Evolutionary conservation across 2,797 vertebrate genomes (phyloP).

Genomic region (Graptemys geographica): DNA sequence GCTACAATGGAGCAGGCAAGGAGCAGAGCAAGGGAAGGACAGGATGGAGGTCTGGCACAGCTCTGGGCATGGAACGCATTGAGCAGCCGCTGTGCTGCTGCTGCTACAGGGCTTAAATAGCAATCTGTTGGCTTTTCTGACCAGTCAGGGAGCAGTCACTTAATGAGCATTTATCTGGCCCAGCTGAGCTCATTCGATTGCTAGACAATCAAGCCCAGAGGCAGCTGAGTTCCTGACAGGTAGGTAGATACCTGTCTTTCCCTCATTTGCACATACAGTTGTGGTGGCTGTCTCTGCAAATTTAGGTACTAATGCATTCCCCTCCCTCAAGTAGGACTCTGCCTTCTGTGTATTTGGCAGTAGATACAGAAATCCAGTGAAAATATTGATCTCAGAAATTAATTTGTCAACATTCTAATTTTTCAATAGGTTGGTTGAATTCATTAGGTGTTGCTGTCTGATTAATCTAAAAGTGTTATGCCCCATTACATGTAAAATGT

Average conservation of each 20-base stretch:
- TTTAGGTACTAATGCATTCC: background rate
- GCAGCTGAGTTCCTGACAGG: no score
- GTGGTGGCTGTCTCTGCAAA: background rate
- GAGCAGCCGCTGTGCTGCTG: no score
- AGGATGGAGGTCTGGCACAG: no score
- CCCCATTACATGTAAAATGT: background rate
- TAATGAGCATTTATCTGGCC: no score
- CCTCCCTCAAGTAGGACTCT: background rate
- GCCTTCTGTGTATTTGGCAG: background rate
- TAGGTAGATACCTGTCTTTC: background rate
- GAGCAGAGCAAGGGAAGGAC: no score
- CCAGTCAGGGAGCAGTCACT: no score
- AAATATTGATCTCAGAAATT: background rate
- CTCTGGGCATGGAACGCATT: no score
- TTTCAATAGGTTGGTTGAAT: background rate
- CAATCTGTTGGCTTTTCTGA: no score
- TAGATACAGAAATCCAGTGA: background rate
- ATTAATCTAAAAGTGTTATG: background rate
- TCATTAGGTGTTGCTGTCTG: background rate
- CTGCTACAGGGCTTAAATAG: no score
- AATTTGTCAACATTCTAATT: background rate
- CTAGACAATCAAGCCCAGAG: no score
- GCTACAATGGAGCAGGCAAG: no score
- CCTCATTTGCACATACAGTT: background rate
- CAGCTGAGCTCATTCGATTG: no score